These are phyloP conservation scores for Podiceps cristatus DNA, from an alignment of 2,113 vertebrate genomes.

Conservation along the genomic window DNA sequence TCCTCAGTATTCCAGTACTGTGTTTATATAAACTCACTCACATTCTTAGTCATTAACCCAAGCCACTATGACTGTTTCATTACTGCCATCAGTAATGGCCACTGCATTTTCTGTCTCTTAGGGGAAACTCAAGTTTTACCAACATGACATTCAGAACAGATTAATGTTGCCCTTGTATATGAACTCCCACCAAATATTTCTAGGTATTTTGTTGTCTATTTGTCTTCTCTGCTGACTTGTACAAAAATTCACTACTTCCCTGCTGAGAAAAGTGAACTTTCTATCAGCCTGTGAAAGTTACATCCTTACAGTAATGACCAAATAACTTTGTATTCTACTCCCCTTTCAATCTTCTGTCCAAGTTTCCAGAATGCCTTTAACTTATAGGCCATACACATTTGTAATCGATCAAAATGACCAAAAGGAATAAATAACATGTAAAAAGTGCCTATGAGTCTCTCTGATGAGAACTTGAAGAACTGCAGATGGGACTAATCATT, in stretches of 20 bases:
- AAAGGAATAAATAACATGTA: not conserved
- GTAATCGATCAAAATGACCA: not conserved
- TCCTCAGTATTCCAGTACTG: not conserved
- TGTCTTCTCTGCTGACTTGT: not conserved
- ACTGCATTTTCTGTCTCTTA: not conserved
- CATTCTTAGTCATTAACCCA: not conserved
- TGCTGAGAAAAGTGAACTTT: not conserved
- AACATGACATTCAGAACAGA: not conserved
- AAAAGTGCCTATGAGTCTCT: not conserved
- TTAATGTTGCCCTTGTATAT: not conserved
- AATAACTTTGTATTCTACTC: not conserved
- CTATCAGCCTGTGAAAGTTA: not conserved
- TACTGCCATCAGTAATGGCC: not conserved
- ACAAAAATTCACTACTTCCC: not conserved
- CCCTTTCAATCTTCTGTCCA: not conserved
- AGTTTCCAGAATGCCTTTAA: not conserved
- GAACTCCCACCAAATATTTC: not conserved
- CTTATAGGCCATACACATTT: not conserved
- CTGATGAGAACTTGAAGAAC: not conserved
- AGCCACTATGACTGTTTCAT: not conserved
- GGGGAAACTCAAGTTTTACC: not conserved
- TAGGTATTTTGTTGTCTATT: not conserved
- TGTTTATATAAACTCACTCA: not conserved
- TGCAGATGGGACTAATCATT: not conserved
- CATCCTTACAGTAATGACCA: not conserved